Evolutionary conservation across 2,888 invertebrate species (phyloP), one percentile per base, ranked within the genome.

Genomic region (Aethes cnicana): DNA sequence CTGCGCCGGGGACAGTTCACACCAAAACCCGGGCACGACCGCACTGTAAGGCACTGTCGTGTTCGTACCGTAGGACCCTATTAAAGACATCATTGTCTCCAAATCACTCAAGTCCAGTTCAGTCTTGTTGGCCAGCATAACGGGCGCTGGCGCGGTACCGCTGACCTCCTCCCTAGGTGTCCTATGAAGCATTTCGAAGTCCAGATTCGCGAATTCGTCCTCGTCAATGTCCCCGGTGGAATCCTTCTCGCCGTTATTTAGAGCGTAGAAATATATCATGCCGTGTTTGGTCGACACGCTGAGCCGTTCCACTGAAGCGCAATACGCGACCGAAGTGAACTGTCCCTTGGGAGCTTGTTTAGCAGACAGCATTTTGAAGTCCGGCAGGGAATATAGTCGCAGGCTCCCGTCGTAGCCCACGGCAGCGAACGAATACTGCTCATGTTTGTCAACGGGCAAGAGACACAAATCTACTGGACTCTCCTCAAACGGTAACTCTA

Each of bases 21-120:
- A 95, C 98, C 98, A 98, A 79, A 97, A 97, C 2, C 96, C 94
- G 0, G 97, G 97, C 2, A 97, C 96, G 9, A 96, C 97, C 0
- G 97, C 96, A 44, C 95, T 94, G 75, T 96, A 97, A 36, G 90
- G 90, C 54, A 90, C 85, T 17, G 90, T 84, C 5, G 82, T 82
- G 56, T 86, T 89, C 20, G 81, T 82, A 12, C 92, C 92, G 58
- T 96, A 95, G 68, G 95, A 95, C 57, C 94, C 92, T 1, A 95
- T 96, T 48, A 97, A 81, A 28, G 93, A 91, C 64, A 95, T 93
- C 42, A 97, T 86, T 8, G 91, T 87, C 60, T 93, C 92, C 59
- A 96, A 81, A 68, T 94, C 93, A n/a, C 82, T 74, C 33, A 89
- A 74, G 0, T 91, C 87, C 23, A 93, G 71, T 53, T 91, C 91